These are phyloP conservation scores for Gallinago undulata DNA, from an alignment of 2,113 vertebrate species.

Conservation along the genomic window DNA sequence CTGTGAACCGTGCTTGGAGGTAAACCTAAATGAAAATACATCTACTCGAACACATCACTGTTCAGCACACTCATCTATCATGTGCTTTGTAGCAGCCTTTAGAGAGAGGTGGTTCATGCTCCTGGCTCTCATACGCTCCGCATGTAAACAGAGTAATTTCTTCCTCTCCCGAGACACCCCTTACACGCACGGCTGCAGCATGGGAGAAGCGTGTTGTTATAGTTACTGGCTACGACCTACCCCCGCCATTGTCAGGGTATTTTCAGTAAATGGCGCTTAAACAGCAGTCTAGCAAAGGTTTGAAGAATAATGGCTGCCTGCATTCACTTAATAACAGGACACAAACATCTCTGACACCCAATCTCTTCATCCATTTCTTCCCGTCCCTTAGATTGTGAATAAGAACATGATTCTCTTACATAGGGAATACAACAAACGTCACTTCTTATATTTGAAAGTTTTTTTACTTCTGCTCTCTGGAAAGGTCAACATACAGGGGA, in stretches of 20 bases:
- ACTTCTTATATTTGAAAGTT: background rate
- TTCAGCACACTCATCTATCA: background rate
- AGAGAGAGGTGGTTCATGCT: background rate
- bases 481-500: background rate
- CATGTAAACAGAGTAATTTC: background rate
- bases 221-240: slow-evolving; percentile 67
- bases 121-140: background rate
- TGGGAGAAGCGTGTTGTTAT: slow-evolving; percentile 52
- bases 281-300: slow-evolving; percentile 13
- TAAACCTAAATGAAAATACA: background rate
- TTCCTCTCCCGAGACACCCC: background rate
- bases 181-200: background rate
- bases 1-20: background rate
- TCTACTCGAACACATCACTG: background rate
- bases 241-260: slow-evolving; percentile 16
- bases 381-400: background rate
- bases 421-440: background rate
- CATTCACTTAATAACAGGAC: background rate
- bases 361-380: background rate
- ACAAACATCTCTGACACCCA: background rate
- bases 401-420: background rate
- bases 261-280: background rate
- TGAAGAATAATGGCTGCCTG: background rate
- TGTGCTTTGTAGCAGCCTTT: background rate
- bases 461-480: background rate